Evolutionary conservation across 2,113 vertebrate genomes (phyloP).

Genomic region (Grammomys dolichurus): DNA sequence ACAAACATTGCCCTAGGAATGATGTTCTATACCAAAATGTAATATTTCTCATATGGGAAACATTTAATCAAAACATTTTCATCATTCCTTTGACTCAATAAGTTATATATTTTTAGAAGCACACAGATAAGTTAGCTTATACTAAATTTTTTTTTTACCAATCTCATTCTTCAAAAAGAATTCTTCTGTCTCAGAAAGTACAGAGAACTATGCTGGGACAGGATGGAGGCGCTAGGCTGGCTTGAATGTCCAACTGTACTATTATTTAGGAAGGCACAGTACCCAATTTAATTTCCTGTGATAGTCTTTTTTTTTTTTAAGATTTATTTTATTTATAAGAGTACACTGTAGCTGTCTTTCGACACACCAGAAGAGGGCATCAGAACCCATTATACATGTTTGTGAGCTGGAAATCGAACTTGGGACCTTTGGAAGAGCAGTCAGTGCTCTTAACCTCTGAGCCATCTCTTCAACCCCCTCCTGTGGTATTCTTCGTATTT

Average conservation of each 20-base stretch:
- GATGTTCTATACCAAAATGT: constrained; percentile 21
- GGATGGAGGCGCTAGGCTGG: neutral
- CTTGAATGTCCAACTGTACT: neutral
- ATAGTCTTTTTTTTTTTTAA: neutral
- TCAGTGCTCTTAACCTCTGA: too few species aligned
- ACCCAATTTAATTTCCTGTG: constrained; percentile 15
- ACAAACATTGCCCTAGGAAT: constrained; percentile 32
- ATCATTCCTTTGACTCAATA: constrained; percentile 33
- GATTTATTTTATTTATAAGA: too few species aligned
- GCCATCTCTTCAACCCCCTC: neutral
- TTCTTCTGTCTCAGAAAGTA: neutral
- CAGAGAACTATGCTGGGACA: neutral
- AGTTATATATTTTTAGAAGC: neutral
- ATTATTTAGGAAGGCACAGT: neutral
- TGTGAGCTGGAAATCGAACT: too few species aligned
- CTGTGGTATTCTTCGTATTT: constrained; percentile 11
- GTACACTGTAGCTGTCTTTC: too few species aligned
- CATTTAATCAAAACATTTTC: constrained; percentile 18
- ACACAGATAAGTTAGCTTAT: neutral
- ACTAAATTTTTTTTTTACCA: neutral
- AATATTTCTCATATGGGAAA: constrained; percentile 51
- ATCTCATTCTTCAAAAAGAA: neutral
- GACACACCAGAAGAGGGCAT: too few species aligned
- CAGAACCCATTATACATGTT: too few species aligned
- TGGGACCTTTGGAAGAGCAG: too few species aligned